Evolutionary conservation across 2,113 vertebrate genomes (phyloP), one percentile per base, ranked within the genome.

Genomic region (Mellivora capensis): DNA sequence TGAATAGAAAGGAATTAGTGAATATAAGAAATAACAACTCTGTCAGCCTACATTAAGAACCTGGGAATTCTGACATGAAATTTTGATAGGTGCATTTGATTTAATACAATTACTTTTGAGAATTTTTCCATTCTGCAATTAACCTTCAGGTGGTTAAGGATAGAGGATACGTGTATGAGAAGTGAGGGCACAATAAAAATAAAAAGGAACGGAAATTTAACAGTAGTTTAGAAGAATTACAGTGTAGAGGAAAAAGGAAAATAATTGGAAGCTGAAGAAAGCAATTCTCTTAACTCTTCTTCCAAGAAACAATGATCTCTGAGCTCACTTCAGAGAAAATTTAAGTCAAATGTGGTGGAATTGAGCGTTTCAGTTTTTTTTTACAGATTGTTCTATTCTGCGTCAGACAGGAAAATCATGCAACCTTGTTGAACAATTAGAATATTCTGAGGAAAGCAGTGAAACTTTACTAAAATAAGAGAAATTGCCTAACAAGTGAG

Each of bases 321-420:
- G 37, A 87, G 27, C 21, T 93, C 54, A 92, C 3, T 54, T 80
- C 27, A 84, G 52, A 74, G 72, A 82, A 80, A 96, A 49, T 59
- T 31, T 91, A 87, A 90, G 72, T 67, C 39, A 15, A 27, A 72
- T 20, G 42, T 79, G 9, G 52, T 44, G 25, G 25, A 64, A 27
- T 59, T 92, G 82, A 92, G n/a, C 29, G 8, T 84, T 96, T 95
- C 54, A 61, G 3, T 87, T 34, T 54, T 87, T 34, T 54, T 27
- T 47, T 11, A 80, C 2, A 72, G 34, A 62, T 42, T 64, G 21
- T 81, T 96, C 49, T 47, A 8, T 61, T 97, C 37, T 86, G 21
- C n/a, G 81, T 25, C 64, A 96, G 52, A 95, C 86, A 94, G 29
- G 76, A 87, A 97, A 93, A 82, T 77, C 81, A 90, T 82, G 34